These are phyloP conservation scores for Sceloporus tristichus DNA, from an alignment of 2,113 vertebrate species.

Conservation along the genomic window DNA sequence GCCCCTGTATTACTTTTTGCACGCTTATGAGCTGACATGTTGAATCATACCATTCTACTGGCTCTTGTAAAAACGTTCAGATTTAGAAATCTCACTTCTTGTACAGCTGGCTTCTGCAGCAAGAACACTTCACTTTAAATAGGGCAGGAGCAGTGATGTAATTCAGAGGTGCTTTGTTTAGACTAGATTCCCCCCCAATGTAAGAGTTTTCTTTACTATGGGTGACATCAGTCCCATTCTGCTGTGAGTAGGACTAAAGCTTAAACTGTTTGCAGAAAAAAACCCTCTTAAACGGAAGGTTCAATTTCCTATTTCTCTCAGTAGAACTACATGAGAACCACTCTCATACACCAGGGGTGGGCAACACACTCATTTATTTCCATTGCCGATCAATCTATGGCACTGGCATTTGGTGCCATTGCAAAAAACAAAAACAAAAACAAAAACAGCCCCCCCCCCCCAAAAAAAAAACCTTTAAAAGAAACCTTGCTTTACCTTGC, in stretches of 20 bases:
- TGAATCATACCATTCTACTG: constrained; percentile 36
- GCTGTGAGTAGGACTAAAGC: background rate
- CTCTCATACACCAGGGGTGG: no score
- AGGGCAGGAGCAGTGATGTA: constrained; percentile 64
- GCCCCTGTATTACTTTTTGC: constrained; percentile 37
- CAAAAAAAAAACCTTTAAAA: no score
- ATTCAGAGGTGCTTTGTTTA: constrained; percentile 63
- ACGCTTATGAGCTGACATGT: constrained; percentile 23
- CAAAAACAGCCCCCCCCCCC: no score
- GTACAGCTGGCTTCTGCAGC: constrained; percentile 71
- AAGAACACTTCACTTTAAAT: constrained; percentile 69
- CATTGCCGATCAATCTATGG: no score
- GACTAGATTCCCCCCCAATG: accelerated
- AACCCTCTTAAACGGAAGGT: background rate
- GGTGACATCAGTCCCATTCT: constrained; percentile 4
- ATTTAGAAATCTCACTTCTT: constrained; percentile 62
- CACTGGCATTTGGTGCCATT: no score
- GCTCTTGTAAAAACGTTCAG: constrained; percentile 60
- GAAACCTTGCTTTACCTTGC: no score
- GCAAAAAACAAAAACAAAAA: no score
- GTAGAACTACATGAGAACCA: background rate
- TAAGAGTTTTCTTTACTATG: background rate
- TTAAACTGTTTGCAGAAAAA: background rate
- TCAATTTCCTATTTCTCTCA: background rate
- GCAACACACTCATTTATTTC: no score